Conservation (phyloP, 1,140 invertebrate species). For the Musca domestica region DNA sequence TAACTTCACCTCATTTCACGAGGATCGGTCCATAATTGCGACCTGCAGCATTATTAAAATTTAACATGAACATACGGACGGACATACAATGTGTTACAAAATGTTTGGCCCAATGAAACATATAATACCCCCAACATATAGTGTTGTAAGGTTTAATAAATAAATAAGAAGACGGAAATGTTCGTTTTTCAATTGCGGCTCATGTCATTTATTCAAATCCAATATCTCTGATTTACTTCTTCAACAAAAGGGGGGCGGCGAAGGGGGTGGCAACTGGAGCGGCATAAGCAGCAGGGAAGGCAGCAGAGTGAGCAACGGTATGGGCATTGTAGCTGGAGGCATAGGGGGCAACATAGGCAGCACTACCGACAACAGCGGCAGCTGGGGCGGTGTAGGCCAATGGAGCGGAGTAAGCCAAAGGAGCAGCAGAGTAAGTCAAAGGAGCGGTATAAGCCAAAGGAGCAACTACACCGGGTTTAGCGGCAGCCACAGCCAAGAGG, state of each 20-base stretch:
- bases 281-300: slow-evolving; percentile 39
- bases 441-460: slow-evolving; percentile 36
- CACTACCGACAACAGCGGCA: slow-evolving; percentile 7
- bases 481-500: slow-evolving; percentile 43
- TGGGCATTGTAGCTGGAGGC: slow-evolving; percentile 9
- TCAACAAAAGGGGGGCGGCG: slow-evolving; percentile 20
- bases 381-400: slow-evolving; percentile 44
- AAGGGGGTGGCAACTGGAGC: slow-evolving; percentile 30
- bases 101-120: no score
- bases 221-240: slow-evolving; percentile 20
- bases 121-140: no score
- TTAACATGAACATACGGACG: no score
- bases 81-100: no score
- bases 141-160: no score
- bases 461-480: slow-evolving; percentile 43
- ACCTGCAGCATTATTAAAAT: no score
- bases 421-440: slow-evolving; percentile 43
- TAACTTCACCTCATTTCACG: no score
- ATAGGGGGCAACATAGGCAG: slow-evolving; percentile 17
- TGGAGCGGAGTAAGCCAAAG: slow-evolving; percentile 37
- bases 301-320: slow-evolving; percentile 8
- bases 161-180: not conserved
- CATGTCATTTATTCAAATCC: not conserved
- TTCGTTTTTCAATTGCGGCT: not conserved
- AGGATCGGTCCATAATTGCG: no score